These are phyloP conservation scores for Argyra leucocephala DNA, from an alignment of 2,888 invertebrate genomes.

Conservation along the genomic window DNA sequence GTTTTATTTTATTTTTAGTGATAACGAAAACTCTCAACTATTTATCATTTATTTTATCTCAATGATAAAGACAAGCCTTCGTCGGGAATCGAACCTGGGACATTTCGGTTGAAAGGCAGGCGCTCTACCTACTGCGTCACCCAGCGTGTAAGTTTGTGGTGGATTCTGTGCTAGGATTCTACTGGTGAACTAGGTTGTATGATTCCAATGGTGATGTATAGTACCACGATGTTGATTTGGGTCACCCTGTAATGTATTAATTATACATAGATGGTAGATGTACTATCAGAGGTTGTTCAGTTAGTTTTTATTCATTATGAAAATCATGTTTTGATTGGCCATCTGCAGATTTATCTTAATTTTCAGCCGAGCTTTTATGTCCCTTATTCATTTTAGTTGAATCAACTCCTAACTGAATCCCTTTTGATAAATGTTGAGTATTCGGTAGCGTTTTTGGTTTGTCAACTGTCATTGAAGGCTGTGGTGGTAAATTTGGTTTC, in stretches of 20 bases:
- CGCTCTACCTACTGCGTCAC: no score
- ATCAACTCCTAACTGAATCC: conserved; percentile 9
- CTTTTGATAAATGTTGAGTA: conserved; percentile 15
- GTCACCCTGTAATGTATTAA: neutral
- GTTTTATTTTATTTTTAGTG: no score
- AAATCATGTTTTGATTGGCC: neutral
- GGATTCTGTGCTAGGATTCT: conserved; percentile 18
- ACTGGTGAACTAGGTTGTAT: conserved; percentile 13
- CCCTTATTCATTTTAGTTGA: conserved; percentile 13
- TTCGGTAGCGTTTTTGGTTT: conserved; percentile 23
- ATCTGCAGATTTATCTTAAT: conserved; percentile 18
- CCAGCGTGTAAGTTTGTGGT: no score
- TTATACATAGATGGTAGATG: neutral
- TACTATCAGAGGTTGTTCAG: neutral
- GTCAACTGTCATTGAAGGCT: conserved; percentile 15
- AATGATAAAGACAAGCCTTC: no score
- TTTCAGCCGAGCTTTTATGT: conserved; percentile 12
- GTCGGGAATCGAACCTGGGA: no score
- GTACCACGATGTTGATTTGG: conserved; percentile 24
- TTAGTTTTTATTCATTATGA: neutral
- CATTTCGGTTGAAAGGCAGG: no score
- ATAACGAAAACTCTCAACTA: no score
- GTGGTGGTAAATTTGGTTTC: conserved; percentile 22
- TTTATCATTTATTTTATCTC: no score
- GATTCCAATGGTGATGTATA: conserved; percentile 17